A percentile compares a stretch with the other conserved stretches of the same genome.
Conservation (phyloP, 2,888 invertebrate species). For the Sympetrum striolatum region DNA sequence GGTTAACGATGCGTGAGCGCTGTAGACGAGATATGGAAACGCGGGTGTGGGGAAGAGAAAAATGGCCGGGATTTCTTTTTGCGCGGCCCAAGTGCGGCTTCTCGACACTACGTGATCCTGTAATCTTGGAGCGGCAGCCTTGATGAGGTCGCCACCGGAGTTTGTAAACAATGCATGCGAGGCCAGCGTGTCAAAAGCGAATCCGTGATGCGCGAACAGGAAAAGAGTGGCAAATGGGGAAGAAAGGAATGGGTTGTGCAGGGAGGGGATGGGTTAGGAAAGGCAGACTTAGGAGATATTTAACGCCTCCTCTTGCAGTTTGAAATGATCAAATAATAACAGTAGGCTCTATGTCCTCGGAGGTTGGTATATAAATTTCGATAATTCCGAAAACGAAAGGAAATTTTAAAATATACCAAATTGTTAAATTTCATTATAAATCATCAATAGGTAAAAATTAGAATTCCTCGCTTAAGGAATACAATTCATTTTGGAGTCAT, state of each 20-base stretch:
- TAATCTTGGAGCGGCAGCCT: neutral
- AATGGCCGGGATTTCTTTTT: neutral
- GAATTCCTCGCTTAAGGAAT: too few relatives aligned
- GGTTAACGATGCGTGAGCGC: neutral
- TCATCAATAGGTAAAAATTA: too few relatives aligned
- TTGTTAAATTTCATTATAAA: too few relatives aligned
- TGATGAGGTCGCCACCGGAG: slow-evolving; percentile 1
- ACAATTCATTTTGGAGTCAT: too few relatives aligned
- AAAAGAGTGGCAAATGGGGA: neutral
- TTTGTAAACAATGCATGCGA: slow-evolving; percentile 1
- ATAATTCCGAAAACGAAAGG: too few relatives aligned
- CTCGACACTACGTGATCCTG: neutral
- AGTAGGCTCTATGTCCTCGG: too few relatives aligned
- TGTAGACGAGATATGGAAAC: neutral
- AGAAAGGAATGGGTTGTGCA: neutral
- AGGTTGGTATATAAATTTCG: too few relatives aligned
- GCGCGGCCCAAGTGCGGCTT: neutral
- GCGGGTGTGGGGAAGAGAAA: neutral
- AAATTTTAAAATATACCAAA: too few relatives aligned
- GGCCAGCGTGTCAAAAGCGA: neutral
- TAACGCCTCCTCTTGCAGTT: too few relatives aligned
- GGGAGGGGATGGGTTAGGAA: neutral
- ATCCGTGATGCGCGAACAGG: neutral
- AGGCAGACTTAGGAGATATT: neutral
- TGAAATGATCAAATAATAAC: too few relatives aligned